Evolutionary conservation across 2,797 vertebrate genomes (phyloP).

Genomic region (Rhinella marina): DNA sequence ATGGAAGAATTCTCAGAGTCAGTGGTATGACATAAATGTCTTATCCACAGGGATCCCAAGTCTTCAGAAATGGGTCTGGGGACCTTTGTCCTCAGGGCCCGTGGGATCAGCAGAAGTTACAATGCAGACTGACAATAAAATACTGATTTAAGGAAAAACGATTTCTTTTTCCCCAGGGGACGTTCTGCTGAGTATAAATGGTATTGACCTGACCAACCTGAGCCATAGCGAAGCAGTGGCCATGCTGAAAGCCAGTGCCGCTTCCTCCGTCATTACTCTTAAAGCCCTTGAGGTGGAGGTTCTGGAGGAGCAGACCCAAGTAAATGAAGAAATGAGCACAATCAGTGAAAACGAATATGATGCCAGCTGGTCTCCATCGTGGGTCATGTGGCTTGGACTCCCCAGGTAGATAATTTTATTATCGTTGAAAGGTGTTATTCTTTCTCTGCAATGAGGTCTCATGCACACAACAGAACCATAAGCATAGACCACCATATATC

Average conservation of each 20-base stretch:
- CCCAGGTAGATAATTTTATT: constrained; percentile 81
- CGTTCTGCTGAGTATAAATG: constrained; percentile 93
- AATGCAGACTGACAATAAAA: not conserved
- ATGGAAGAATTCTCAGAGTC: not conserved
- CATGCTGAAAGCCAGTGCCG: constrained; percentile 93
- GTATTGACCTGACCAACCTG: constrained; percentile 91
- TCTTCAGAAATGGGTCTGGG: not conserved
- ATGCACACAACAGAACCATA: not conserved
- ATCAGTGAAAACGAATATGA: constrained; percentile 92
- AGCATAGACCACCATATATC: too few relatives aligned
- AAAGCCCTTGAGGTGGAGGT: constrained; percentile 92
- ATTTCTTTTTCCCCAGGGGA: constrained; percentile 81
- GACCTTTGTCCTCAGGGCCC: not conserved
- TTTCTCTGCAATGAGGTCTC: not conserved
- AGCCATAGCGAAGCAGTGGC: constrained; percentile 97
- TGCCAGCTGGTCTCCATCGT: constrained; percentile 96
- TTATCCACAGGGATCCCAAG: not conserved
- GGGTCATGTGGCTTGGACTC: constrained; percentile 98
- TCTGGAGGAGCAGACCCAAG: constrained; percentile 82
- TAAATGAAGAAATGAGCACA: constrained; percentile 80
- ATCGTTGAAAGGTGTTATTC: not conserved
- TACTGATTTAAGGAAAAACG: not conserved
- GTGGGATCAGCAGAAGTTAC: not conserved
- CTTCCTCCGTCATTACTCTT: constrained; percentile 86
- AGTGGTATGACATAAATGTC: not conserved